Base-by-base conservation (phyloP, 2,113 vertebrate genomes). In the Oreochromis niloticus region DNA sequence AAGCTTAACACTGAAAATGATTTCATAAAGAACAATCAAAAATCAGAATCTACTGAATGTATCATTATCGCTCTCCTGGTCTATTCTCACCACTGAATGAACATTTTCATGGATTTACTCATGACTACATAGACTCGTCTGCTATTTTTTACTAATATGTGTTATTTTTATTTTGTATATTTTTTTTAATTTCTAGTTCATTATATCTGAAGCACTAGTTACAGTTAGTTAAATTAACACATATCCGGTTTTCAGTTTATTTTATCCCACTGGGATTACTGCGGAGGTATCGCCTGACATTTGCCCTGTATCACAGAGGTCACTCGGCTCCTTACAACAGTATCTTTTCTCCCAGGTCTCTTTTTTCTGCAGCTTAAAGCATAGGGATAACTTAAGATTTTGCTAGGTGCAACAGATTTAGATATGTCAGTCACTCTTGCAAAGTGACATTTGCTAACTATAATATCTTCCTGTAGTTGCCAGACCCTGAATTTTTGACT, bases 361-460 rank as follows among this genome's bases (percentile, higher is more conserved):
- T n/a, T 50, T 17, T n/a, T 66, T 1, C 36, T 80, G 34, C 54
- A 32, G 36, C 41, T 19, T 9, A 27, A 8, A 24, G 14, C 71
- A 36, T 2, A 0, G 48, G 9, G 3, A 9, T 5, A 4, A 27
- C 4, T 32, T 30, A 3, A 34, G 59, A 61, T 46, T 80, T 39
- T 59, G 17, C 84, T 0, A 12, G 6, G 54, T 41, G 54, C 17
- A 24, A 48, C 41, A 9, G 32, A 81, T 87, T 87, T 36, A 34
- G 54, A 84, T 8, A 32, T 4, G 80, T 79, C 80, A 83, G 12
- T 86, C 82, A 86, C 56, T 75, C 79, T 73, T 78, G 81, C 54
- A 85, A 80, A 57, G 83, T 55, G 83, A 78, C 88, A 89, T 87
- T 87, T 86, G 34, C 61, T 13, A 10, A 32, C 63, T 46, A 27